Evolutionary conservation across 2,113 vertebrate genomes (phyloP).

Genomic region (Rhagologus leucostigma): DNA sequence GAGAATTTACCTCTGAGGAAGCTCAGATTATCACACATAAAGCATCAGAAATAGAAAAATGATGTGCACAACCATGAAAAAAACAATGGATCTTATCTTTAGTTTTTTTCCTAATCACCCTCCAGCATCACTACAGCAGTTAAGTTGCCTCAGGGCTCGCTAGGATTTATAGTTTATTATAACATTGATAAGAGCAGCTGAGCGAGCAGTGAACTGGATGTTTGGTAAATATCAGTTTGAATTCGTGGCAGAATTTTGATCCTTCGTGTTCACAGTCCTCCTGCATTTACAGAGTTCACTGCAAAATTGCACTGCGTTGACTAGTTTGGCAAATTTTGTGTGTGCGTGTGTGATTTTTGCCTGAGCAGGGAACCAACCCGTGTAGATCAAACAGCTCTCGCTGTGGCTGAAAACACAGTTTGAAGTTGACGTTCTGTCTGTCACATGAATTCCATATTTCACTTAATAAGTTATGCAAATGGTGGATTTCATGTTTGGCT

Average conservation of each 20-base stretch:
- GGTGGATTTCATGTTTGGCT: background rate
- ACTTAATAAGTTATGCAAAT: slow-evolving; percentile 38
- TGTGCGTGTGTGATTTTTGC: background rate
- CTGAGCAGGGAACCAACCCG: background rate
- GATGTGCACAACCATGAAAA: slow-evolving; percentile 65
- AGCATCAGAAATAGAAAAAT: slow-evolving; percentile 64
- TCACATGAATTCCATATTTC: slow-evolving; percentile 39
- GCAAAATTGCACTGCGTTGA: background rate
- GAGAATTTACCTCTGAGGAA: slow-evolving; percentile 71
- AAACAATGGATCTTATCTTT: slow-evolving; percentile 70
- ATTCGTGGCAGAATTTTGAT: slow-evolving; percentile 52
- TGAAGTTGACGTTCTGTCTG: slow-evolving; percentile 22
- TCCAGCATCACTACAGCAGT: slow-evolving; percentile 59
- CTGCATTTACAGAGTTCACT: slow-evolving; percentile 3
- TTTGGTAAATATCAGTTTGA: slow-evolving; percentile 51
- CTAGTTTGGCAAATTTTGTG: background rate
- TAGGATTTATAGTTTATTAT: slow-evolving; percentile 64
- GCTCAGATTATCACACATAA: slow-evolving; percentile 65
- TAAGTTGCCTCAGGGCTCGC: slow-evolving; percentile 52
- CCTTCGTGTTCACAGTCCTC: background rate
- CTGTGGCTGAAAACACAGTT: slow-evolving; percentile 27
- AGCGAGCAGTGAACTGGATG: slow-evolving; percentile 30
- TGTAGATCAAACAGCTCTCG: slow-evolving; percentile 26
- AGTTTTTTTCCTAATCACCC: slow-evolving; percentile 55
- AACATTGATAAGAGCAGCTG: slow-evolving; percentile 62